Conservation (phyloP, 1,140 invertebrate genomes). For the Teleogryllus occipitalis region DNA sequence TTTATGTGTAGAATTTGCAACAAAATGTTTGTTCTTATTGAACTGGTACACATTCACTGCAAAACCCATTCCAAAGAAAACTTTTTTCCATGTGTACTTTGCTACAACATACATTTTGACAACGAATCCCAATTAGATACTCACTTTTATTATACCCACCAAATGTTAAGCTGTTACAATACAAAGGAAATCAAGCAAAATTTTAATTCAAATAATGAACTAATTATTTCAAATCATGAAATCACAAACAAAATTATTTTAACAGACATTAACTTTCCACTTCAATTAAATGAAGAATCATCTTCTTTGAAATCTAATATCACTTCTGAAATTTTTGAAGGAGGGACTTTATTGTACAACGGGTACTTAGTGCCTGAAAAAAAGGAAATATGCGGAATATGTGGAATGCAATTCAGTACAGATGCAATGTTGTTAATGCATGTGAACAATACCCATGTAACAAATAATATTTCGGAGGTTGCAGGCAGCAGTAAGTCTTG, state of each 20-base stretch:
- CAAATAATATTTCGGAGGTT: background rate
- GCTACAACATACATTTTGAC: background rate
- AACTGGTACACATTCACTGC: background rate
- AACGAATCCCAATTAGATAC: background rate
- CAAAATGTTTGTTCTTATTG: background rate
- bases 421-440: background rate
- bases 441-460: background rate
- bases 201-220: background rate
- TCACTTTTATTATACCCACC: background rate
- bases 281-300: background rate
- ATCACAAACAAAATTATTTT: background rate
- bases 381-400: background rate
- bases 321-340: background rate
- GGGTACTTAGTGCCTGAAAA: background rate
- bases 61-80: background rate
- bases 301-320: background rate
- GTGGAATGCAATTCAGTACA: background rate
- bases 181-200: background rate
- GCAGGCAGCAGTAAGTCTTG: background rate
- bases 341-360: background rate
- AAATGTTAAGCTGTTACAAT: background rate
- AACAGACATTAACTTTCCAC: background rate
- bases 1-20: background rate
- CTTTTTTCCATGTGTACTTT: slow-evolving; percentile 11
- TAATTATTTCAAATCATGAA: background rate